These are phyloP conservation scores for Tetranychus urticae DNA, from an alignment of 1,140 invertebrate genomes.

Conservation along the genomic window DNA sequence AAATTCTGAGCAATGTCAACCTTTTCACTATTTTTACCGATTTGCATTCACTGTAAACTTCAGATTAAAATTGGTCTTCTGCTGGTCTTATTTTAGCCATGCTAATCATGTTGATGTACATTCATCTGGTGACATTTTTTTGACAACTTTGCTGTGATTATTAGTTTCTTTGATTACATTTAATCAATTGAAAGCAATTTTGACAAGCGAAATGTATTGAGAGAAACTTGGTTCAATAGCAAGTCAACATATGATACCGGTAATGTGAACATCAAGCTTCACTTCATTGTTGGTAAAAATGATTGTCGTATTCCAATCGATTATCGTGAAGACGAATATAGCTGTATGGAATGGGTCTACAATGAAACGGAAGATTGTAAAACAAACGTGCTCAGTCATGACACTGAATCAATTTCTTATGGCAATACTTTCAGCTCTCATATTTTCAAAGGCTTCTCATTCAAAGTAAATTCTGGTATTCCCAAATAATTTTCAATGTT, in stretches of 20 bases:
- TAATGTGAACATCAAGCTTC: conserved; percentile 3
- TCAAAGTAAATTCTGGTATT: neutral
- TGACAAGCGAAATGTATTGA: conserved; percentile 8
- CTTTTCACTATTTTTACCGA: too few relatives aligned
- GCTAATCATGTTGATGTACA: too few relatives aligned
- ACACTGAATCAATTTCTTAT: neutral
- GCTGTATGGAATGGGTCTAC: conserved; percentile 3
- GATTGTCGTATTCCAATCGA: conserved; percentile 8
- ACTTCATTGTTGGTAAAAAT: conserved; percentile 11
- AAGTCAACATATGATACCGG: neutral
- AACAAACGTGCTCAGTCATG: neutral
- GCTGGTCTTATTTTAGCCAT: too few relatives aligned
- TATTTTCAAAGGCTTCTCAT: neutral
- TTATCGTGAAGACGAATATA: conserved; percentile 8
- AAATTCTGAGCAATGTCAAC: too few relatives aligned
- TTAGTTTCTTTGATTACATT: too few relatives aligned
- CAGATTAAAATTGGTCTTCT: too few relatives aligned
- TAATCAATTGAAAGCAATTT: conserved; percentile 9
- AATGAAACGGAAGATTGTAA: neutral
- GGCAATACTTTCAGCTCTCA: neutral
- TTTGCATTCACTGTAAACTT: too few relatives aligned
- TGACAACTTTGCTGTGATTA: too few relatives aligned
- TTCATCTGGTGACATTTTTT: too few relatives aligned
- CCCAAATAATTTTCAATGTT: neutral
- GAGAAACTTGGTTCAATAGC: conserved; percentile 8